Base-by-base conservation (phyloP, 2,888 invertebrate species). In the Smittia aterrima region DNA sequence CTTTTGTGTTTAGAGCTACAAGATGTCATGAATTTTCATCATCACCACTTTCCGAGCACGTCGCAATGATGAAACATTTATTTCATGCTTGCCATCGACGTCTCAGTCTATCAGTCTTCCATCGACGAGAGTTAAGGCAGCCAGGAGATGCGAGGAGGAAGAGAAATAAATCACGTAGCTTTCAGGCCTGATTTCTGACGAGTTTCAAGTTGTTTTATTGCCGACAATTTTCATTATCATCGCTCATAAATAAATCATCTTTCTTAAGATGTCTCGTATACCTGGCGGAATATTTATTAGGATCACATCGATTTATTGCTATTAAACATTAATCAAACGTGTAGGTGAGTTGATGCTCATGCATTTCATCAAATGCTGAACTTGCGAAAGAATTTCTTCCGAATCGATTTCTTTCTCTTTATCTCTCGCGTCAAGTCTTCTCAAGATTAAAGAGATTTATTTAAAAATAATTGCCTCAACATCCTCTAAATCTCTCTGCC, bases 61-160 rank as follows among this genome's bases (percentile, higher is more conserved):
- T 58, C 2, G 18, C 58, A 58, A 58, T 58, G 58, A 58, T 58
- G 58, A 58, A 58, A 58, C 58, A 18, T 58, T 58, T 22, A 58
- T 58, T 58, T 58, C 58, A 58, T 58, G 58, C 22, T 58, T 58
- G 47, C 58, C 20, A 4, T 58, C 58, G 13, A 58, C 22, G 58
- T 58, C 58, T 58, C 22, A 58, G 58, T 58, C 58, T 20, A 58
- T 58, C n/a, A 13, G n/a, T 58, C 58, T 58, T 58, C 16, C 58
- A 58, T 58, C 58, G 58, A 58, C 3, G 6, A 58, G 58, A 7
- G 13, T 13, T 13, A 2, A 6, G 11, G 47, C 47, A 6, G 9
- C 11, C 2, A 47, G 47, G 11, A 11, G n/a, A n/a, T n/a, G n/a
- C n/a, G n/a, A 47, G 9, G 2, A 47, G n/a, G 47, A 47, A 58